These are phyloP conservation scores for Gambelia wislizenii DNA, from an alignment of 2,797 vertebrate species.

Conservation along the genomic window DNA sequence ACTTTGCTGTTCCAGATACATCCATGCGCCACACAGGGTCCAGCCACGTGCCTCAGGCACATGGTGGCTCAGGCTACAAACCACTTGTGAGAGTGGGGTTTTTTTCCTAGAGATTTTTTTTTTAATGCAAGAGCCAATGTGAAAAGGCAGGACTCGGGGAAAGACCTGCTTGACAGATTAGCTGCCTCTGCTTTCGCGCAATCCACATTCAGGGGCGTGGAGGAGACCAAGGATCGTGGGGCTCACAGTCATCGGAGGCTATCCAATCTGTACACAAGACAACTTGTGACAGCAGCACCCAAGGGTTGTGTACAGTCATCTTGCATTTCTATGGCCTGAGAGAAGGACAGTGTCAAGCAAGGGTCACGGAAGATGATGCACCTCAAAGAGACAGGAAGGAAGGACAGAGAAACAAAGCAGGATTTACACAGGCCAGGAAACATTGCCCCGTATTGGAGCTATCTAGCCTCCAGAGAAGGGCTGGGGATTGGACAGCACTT, in stretches of 20 bases:
- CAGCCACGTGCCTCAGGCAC: slow-evolving; percentile 72
- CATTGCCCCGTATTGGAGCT: background rate
- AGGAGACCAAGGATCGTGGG: slow-evolving; percentile 33
- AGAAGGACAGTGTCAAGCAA: slow-evolving; percentile 36
- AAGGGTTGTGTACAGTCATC: slow-evolving; percentile 34
- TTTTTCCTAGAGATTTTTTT: background rate
- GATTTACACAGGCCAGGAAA: slow-evolving; percentile 49
- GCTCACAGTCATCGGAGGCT: background rate
- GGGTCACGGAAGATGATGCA: slow-evolving; percentile 42
- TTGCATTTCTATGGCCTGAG: slow-evolving; percentile 30
- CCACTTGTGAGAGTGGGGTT: slow-evolving; percentile 47
- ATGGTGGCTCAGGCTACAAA: slow-evolving; percentile 52
- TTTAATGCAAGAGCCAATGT: slow-evolving; percentile 55
- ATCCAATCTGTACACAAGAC: background rate
- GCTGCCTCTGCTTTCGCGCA: slow-evolving; percentile 18
- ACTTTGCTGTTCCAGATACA: slow-evolving; percentile 34
- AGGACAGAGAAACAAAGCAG: slow-evolving; percentile 40
- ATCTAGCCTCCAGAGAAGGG: no score
- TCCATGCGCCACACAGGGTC: slow-evolving; percentile 62
- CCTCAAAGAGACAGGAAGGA: background rate
- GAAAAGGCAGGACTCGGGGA: background rate
- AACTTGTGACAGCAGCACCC: background rate
- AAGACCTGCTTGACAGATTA: background rate
- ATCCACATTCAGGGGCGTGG: background rate
- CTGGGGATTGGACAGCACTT: no score